phyloP scores from a whole-genome alignment of 1,140 invertebrate species.

The Carposina sasakii region DNA sequence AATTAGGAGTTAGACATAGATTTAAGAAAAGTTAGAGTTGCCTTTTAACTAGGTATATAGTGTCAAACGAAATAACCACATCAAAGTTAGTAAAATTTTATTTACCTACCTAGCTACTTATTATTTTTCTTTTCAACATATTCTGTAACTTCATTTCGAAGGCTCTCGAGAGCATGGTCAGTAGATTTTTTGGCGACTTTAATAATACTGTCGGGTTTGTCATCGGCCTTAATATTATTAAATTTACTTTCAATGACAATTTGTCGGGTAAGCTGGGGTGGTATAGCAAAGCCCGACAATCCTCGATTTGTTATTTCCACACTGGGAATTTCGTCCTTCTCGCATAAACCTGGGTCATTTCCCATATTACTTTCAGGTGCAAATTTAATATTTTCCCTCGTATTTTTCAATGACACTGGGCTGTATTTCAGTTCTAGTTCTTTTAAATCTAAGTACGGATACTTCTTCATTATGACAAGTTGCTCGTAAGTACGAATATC shows the following conservation, averaged over 20 bases:
- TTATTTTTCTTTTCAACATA: slow-evolving; percentile 11
- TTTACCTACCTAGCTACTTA: neutral
- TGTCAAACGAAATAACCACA: too few relatives aligned
- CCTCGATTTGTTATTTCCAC: slow-evolving; percentile 59
- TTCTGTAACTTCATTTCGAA: slow-evolving; percentile 24
- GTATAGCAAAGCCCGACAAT: slow-evolving; percentile 53
- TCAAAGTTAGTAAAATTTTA: neutral
- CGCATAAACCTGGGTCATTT: slow-evolving; percentile 38
- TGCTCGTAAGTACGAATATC: slow-evolving; percentile 50
- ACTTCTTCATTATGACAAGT: slow-evolving; percentile 61
- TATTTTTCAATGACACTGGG: slow-evolving; percentile 34
- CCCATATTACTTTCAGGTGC: slow-evolving; percentile 21
- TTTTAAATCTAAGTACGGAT: slow-evolving; percentile 55
- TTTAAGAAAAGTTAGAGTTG: too few relatives aligned
- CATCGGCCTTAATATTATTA: slow-evolving; percentile 14
- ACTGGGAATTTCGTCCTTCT: slow-evolving; percentile 41
- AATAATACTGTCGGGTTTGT: slow-evolving; percentile 7
- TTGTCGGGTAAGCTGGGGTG: slow-evolving; percentile 28
- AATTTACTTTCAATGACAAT: slow-evolving; percentile 19
- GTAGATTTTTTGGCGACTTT: slow-evolving; percentile 15
- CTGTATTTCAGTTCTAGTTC: slow-evolving; percentile 49
- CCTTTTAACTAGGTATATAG: too few relatives aligned
- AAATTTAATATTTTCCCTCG: slow-evolving; percentile 35
- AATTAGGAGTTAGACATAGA: too few relatives aligned
- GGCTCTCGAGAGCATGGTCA: slow-evolving; percentile 16